Evolutionary conservation across 2,888 invertebrate genomes (phyloP).

Genomic region (Lasioglossum oenotherae): DNA sequence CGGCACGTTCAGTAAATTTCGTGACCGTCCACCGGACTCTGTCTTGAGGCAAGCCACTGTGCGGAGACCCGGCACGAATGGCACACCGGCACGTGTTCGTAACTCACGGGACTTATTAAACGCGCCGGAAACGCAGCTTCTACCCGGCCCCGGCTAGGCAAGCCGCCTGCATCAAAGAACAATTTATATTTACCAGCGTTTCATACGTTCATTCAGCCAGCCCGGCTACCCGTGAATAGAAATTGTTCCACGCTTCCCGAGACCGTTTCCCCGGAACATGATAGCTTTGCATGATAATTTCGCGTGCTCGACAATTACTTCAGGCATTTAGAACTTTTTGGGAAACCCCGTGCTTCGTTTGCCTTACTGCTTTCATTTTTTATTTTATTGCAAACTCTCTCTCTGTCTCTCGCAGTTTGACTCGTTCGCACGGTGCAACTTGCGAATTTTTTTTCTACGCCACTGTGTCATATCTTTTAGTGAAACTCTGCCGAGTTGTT

Average conservation of each 20-base stretch:
- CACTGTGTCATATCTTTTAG: background rate
- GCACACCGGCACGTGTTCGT: constrained; percentile 11
- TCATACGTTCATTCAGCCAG: constrained; percentile 5
- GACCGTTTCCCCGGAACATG: background rate
- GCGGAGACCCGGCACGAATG: background rate
- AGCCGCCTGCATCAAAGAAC: constrained; percentile 4
- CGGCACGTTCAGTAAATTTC: constrained; percentile 52
- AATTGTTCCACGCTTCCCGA: background rate
- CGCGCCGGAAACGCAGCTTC: background rate
- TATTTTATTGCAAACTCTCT: background rate
- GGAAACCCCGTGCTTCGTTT: background rate
- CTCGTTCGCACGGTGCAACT: background rate
- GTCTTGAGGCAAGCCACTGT: constrained; percentile 3
- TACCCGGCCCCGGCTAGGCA: background rate
- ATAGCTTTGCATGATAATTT: background rate
- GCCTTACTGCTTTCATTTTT: background rate
- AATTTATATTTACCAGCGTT: constrained; percentile 19
- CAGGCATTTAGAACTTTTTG: background rate
- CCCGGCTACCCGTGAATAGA: constrained; percentile 6
- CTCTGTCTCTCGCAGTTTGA: background rate
- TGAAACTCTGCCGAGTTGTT: background rate
- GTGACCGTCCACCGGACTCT: constrained; percentile 10
- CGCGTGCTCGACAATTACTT: background rate
- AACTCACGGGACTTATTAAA: constrained; percentile 49
- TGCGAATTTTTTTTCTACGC: background rate